Evolutionary conservation across 2,888 invertebrate genomes (phyloP).

Genomic region (Panorpa germanica): DNA sequence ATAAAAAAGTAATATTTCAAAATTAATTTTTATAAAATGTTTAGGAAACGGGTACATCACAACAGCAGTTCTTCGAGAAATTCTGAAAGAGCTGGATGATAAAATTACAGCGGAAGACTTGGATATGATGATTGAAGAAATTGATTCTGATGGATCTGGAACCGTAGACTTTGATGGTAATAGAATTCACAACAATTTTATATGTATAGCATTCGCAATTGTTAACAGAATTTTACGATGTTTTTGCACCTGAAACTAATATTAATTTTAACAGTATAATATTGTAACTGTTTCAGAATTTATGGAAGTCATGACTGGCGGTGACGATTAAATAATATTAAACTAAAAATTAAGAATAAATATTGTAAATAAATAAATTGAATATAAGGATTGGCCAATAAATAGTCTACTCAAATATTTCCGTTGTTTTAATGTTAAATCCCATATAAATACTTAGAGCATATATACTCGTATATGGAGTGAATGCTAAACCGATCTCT

Average conservation of each 20-base stretch:
- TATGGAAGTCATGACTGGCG: conserved; percentile 74
- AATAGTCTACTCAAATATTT: too few species aligned
- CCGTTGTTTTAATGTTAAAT: too few species aligned
- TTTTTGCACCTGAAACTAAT: not conserved
- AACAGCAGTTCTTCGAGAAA: conserved; percentile 74
- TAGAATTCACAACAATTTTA: conserved; percentile 10
- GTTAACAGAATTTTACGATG: too few species aligned
- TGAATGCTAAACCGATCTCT: too few species aligned
- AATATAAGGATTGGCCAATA: too few species aligned
- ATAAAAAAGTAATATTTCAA: too few species aligned
- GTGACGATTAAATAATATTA: conserved; percentile 36
- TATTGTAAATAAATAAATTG: too few species aligned
- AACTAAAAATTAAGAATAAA: conserved; percentile 1
- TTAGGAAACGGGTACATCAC: conserved; percentile 83
- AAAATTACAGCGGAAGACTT: conserved; percentile 84
- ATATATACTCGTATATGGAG: too few species aligned
- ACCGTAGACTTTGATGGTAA: conserved; percentile 97
- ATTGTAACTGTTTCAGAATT: conserved; percentile 38
- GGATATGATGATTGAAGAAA: conserved; percentile 95
- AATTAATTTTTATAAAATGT: too few species aligned
- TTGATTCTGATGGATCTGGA: conserved; percentile 93
- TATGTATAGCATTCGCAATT: too few species aligned
- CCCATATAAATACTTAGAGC: too few species aligned
- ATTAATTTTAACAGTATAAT: conserved; percentile 9
- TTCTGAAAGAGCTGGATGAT: conserved; percentile 84